Evolutionary conservation across 30 jellyfish, hydroid and myxozoan genomes (phyloP).

Genomic region (Turritopsis dohrnii): DNA sequence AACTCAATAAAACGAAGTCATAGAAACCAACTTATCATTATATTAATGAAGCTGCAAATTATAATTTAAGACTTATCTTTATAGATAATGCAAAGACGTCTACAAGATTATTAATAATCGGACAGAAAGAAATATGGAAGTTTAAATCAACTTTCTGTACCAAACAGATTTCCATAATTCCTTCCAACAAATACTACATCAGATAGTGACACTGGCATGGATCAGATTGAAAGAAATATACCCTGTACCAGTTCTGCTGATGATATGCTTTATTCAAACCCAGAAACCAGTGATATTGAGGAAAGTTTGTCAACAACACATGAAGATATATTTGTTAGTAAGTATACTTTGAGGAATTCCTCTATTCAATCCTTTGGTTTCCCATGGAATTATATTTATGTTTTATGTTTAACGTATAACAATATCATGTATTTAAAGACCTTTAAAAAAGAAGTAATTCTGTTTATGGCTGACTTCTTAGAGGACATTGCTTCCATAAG

Average conservation of each 20-base stretch:
- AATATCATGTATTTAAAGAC: too few species aligned
- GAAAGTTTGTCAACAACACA: conserved; percentile 10
- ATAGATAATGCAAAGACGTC: background rate
- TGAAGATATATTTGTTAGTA: background rate
- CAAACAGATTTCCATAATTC: background rate
- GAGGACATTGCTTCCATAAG: too few species aligned
- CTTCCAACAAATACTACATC: background rate
- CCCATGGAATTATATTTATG: background rate
- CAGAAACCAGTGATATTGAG: conserved; percentile 3
- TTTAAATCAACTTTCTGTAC: background rate
- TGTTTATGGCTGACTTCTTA: too few species aligned
- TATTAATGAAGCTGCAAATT: too few species aligned
- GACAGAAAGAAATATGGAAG: conserved; percentile 4
- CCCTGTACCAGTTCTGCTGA: background rate
- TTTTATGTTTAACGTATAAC: too few species aligned
- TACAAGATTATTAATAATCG: background rate
- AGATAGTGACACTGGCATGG: conserved; percentile 15
- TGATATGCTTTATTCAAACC: conserved; percentile 6
- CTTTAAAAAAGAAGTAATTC: too few species aligned
- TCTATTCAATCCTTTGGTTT: background rate
- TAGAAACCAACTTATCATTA: background rate
- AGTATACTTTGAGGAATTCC: background rate
- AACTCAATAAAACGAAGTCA: background rate
- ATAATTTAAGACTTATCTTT: background rate
- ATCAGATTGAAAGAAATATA: background rate